Base-by-base conservation (phyloP, 2,113 vertebrate species). In the Syrmaticus mikado region DNA sequence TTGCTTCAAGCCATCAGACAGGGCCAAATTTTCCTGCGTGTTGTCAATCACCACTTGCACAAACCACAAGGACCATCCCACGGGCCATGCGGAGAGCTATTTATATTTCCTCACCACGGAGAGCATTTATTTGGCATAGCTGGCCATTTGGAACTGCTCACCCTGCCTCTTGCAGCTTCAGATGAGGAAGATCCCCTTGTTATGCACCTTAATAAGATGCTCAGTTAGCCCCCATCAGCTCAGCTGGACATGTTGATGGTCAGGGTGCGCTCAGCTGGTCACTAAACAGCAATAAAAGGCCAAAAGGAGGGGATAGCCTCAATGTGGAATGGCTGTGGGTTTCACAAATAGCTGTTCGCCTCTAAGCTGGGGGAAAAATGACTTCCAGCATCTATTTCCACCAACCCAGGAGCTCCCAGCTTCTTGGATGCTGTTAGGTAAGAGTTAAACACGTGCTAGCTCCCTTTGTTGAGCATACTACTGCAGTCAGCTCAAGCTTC, bases 111-210 rank as follows among this genome's bases (percentile, higher is more conserved):
- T 24, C 53, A 3, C 53, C 27, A 1, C 27, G 11, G 22, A 62
- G 52, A 65, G 60, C 34, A 3, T 85, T 85, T 76, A 1, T 38
- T 45, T 22, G 11, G 46, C 74, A 11, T 5, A 12, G 61, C 14
- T 61, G 40, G 17, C 6, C 7, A 5, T 10, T 11, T 36, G 55
- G 0, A 13, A 14, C 11, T 10, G 46, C 40, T 75, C 24, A 6
- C 10, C 1, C 3, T 12, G 10, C 22, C 9, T 13, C 13, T 25
- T 8, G 0, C 5, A 28, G 43, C 72, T 58, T 53, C 41, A 8
- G 43, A 3, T 5, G 38, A 32, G 48, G 78, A 43, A 13, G 22
- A 20, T 7, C 10, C 13, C 21, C 34, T 30, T 34, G 22, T 74
- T 27, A 3, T 22, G 12, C n/a, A 58, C 53, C 30, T 72, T 43